Evolutionary conservation across 2,797 vertebrate genomes (phyloP).

Genomic region (Paramormyrops hopkinsi): DNA sequence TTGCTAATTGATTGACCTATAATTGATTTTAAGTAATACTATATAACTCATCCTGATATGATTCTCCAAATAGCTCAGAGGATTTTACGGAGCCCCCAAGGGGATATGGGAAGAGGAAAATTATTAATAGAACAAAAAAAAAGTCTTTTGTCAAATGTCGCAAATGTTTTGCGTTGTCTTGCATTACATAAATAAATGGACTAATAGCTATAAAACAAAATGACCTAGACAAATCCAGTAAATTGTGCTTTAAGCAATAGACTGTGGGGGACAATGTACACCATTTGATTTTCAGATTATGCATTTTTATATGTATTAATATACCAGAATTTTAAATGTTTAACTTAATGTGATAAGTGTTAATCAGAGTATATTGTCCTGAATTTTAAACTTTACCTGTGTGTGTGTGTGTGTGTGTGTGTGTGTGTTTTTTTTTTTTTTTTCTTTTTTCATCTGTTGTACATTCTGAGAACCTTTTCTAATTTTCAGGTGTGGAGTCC

Average conservation of each 20-base stretch:
- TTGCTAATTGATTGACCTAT: neutral
- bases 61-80: neutral
- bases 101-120: neutral
- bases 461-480: neutral
- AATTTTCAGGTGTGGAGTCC: constrained; percentile 86
- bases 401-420: too few species aligned
- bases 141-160: neutral
- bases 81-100: neutral
- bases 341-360: neutral
- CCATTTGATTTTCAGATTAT: neutral
- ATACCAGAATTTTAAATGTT: neutral
- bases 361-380: neutral
- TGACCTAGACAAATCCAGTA: neutral
- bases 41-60: neutral
- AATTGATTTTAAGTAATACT: neutral
- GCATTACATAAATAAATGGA: neutral
- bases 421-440: neutral
- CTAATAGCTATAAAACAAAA: neutral
- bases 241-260: neutral
- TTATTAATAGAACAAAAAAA: neutral
- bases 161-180: neutral
- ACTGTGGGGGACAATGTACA: neutral
- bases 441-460: neutral
- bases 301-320: neutral
- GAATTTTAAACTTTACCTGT: neutral